These are phyloP conservation scores for Dynastes hyllus DNA, from an alignment of 2,888 invertebrate genomes.

Conservation along the genomic window DNA sequence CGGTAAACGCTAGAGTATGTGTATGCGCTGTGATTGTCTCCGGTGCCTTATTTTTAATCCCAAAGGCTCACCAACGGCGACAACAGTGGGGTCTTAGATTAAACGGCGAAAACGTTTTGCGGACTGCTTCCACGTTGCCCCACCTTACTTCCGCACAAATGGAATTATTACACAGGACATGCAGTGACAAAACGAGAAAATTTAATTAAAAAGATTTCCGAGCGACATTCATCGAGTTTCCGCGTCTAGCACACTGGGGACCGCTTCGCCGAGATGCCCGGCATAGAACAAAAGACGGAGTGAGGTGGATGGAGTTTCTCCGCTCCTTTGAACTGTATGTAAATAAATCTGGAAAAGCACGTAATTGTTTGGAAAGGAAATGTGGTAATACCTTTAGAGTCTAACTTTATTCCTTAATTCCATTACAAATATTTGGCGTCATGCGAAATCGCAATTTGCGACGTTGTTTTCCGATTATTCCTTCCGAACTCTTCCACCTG, in stretches of 20 bases:
- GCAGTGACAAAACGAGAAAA: constrained; percentile 47
- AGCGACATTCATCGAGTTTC: constrained; percentile 34
- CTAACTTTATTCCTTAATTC: constrained; percentile 1
- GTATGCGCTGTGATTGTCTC: constrained; percentile 57
- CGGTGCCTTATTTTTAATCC: constrained; percentile 56
- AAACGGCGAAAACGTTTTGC: constrained; percentile 45
- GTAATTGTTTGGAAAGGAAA: constrained; percentile 44
- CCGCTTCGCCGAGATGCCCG: neutral
- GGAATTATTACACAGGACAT: constrained; percentile 45
- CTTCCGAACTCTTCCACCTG: neutral
- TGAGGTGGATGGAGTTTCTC: neutral
- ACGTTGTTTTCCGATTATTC: neutral
- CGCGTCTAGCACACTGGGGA: constrained; percentile 6
- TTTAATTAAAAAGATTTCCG: constrained; percentile 48
- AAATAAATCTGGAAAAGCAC: constrained; percentile 35
- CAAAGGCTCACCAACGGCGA: constrained; percentile 27
- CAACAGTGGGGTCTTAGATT: constrained; percentile 35
- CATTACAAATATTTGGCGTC: constrained; percentile 28
- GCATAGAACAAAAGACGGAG: constrained; percentile 10
- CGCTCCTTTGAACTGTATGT: constrained; percentile 36
- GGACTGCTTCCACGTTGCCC: constrained; percentile 35
- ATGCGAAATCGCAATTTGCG: neutral
- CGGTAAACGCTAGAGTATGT: constrained; percentile 47
- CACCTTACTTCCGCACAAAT: constrained; percentile 39
- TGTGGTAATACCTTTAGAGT: constrained; percentile 29